Evolutionary conservation across 37 sponge, comb jelly and placozoan genomes (phyloP).

Genomic region (Hexactinellida sp.): DNA sequence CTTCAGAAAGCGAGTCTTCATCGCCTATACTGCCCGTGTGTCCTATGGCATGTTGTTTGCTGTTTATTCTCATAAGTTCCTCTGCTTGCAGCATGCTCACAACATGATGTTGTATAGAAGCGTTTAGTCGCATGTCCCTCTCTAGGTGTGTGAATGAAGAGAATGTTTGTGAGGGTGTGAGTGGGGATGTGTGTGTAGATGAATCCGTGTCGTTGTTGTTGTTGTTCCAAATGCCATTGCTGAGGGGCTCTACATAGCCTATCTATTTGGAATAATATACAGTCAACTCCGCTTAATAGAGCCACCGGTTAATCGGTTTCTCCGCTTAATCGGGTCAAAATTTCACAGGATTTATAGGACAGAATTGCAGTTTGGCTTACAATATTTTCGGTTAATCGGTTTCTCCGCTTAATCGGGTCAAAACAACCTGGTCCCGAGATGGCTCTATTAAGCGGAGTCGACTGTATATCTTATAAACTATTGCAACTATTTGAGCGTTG

Average conservation of each 20-base stretch:
- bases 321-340: too few species aligned
- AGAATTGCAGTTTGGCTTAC: too few species aligned
- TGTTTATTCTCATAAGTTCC: not conserved
- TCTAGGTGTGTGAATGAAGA: not conserved
- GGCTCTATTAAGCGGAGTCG: too few species aligned
- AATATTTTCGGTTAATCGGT: too few species aligned
- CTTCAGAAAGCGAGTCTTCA: not conserved
- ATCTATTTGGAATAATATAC: not conserved
- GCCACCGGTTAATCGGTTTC: not conserved
- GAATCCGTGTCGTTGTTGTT: not conserved
- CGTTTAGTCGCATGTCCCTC: not conserved
- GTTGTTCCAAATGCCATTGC: not conserved
- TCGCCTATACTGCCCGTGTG: not conserved
- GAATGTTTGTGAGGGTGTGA: slow-evolving; percentile 3
- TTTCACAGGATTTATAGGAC: too few species aligned
- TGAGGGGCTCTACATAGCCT: not conserved
- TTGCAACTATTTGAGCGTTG: too few species aligned
- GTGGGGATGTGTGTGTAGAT: not conserved
- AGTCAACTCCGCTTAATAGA: not conserved
- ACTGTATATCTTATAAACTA: too few species aligned
- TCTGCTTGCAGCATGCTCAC: slow-evolving; percentile 1
- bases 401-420: too few species aligned
- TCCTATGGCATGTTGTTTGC: not conserved
- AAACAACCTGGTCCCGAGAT: too few species aligned
- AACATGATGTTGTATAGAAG: not conserved